Base-by-base conservation (phyloP, 2,797 vertebrate genomes). In the Chaetodon trifasciatus region DNA sequence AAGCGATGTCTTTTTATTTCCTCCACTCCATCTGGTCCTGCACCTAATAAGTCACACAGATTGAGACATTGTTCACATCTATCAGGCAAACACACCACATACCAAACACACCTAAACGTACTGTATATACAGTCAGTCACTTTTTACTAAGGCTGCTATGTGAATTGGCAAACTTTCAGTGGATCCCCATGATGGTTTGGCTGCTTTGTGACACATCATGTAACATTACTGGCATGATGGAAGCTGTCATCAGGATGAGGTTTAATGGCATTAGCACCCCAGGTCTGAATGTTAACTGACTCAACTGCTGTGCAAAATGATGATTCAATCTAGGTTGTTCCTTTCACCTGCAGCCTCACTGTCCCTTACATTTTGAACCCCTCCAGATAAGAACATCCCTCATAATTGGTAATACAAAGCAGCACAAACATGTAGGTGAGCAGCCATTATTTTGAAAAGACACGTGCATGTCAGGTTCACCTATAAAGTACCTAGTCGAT, bases 401-500 rank as follows among this genome's bases (percentile, higher is more conserved):
- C 4, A n/a, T n/a, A 56, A 49, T 0, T 50, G 8, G 2, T 42
- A 9, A 46, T 35, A 19, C 44, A 39, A 42, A 53, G 19, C 4
- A 1, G 8, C 40, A 70, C 4, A 68, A 35, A 15, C 2, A 70
- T 65, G 7, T 32, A n/a, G 0, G 28, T 40, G 60, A 46, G 23
- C 49, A 55, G 17, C 9, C 23, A 55, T 56, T 55, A 47, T 42
- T 68, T 4, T 67, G 42, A 52, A 62, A 74, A 52, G 35, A 65
- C 13, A 63, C 52, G n/a, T 47, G 55, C 8, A 0, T 52, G 12
- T 60, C 23, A 28, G 16, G 16, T 6, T 40, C 73, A 32, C 40
- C 21, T 16, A 1, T 8, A 53, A 3, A 69, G 10, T 96, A 99
- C 98, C 98, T 57, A 99, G 94, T 91, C 98, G 94, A 94, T 99